These are phyloP conservation scores for Porites evermanni DNA, from an alignment of 92 coral and sea anemone species.

Conservation along the genomic window DNA sequence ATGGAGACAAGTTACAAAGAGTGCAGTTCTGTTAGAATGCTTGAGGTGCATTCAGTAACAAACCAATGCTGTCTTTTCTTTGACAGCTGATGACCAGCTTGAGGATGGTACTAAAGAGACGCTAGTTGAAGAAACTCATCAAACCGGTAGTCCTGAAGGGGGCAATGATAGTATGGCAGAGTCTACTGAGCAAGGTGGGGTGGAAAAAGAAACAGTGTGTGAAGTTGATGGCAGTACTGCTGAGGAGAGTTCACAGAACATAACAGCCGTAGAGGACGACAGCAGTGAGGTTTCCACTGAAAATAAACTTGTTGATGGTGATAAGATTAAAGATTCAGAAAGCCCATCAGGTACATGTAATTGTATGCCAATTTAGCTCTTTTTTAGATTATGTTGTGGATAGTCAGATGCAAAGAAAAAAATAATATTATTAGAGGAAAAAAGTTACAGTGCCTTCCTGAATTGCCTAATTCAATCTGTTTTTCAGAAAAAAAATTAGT, in stretches of 20 bases:
- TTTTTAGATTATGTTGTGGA: no score
- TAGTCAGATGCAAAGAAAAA: no score
- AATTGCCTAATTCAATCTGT: no score
- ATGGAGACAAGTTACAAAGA: no score
- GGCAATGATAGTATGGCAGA: slow-evolving; percentile 14
- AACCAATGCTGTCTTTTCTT: neutral
- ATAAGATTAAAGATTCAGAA: neutral
- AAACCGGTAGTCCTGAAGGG: neutral
- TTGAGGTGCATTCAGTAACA: neutral
- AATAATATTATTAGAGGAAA: no score
- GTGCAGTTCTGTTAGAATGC: no score
- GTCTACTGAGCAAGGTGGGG: slow-evolving; percentile 20
- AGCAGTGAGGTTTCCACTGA: slow-evolving; percentile 11
- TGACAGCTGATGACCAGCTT: slow-evolving; percentile 59
- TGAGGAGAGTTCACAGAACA: neutral
- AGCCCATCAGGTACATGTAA: neutral
- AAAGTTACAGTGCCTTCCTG: no score
- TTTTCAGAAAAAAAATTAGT: no score
- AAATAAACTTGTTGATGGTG: neutral
- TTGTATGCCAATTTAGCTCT: no score
- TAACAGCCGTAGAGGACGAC: slow-evolving; percentile 2
- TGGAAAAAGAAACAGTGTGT: neutral
- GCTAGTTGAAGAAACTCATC: slow-evolving; percentile 2
- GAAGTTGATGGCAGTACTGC: neutral
- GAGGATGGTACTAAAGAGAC: slow-evolving; percentile 58